Percentiles rank a stretch among this genome's conserved stretches.
Evolutionary conservation across 2,888 invertebrate species (phyloP).

Genomic region (Xestia c-nigrum): DNA sequence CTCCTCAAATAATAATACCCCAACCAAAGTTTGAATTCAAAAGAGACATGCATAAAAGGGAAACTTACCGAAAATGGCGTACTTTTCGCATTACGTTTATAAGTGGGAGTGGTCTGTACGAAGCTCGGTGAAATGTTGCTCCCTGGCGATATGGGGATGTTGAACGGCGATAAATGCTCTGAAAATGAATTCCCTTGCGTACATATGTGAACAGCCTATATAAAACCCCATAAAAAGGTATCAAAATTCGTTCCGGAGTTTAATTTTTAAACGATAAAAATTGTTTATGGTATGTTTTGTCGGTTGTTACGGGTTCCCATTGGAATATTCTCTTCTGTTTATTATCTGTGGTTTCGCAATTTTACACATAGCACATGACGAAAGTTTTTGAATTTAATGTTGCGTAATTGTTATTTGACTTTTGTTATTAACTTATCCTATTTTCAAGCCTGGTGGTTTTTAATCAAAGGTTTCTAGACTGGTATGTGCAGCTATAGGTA

Average conservation of each 20-base stretch:
- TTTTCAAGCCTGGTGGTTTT: background rate
- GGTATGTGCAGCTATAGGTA: background rate
- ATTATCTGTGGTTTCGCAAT: background rate
- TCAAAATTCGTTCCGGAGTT: slow-evolving; percentile 25
- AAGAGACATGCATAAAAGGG: background rate
- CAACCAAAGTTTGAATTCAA: background rate
- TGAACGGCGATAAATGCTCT: slow-evolving; percentile 86
- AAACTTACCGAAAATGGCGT: slow-evolving; percentile 85
- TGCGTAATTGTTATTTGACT: background rate
- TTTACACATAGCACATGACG: background rate
- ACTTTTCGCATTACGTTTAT: slow-evolving; percentile 85
- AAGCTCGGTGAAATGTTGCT: slow-evolving; percentile 83
- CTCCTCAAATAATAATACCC: too few species aligned
- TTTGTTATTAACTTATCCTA: background rate
- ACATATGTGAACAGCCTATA: slow-evolving; percentile 3
- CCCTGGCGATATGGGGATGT: slow-evolving; percentile 84
- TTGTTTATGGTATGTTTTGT: slow-evolving; percentile 15
- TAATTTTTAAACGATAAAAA: slow-evolving; percentile 44
- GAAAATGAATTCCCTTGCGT: slow-evolving; percentile 57
- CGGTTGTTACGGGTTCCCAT: slow-evolving; percentile 3
- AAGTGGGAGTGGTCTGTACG: slow-evolving; percentile 83
- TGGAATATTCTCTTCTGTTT: slow-evolving; percentile 21
- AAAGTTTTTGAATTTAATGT: background rate
- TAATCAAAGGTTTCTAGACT: background rate
- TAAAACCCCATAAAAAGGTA: background rate